phyloP scores from a whole-genome alignment of 2,113 vertebrate species.

The Lanius collurio region DNA sequence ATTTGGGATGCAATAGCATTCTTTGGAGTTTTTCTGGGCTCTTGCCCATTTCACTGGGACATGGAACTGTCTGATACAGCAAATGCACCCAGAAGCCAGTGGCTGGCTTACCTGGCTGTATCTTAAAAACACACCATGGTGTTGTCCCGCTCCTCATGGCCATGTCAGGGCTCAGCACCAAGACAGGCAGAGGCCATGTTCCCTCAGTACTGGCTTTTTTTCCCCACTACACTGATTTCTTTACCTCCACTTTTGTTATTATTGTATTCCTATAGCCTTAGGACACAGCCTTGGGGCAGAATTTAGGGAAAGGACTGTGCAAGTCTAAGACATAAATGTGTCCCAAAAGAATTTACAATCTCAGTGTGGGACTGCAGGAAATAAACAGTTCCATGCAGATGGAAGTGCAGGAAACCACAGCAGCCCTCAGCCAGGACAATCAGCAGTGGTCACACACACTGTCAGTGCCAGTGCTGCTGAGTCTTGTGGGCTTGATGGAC shows the following conservation, averaged over 20 bases:
- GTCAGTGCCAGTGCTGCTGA: neutral
- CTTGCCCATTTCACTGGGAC: neutral
- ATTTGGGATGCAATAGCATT: neutral
- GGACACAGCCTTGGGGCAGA: neutral
- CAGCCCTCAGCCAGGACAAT: fast-evolving
- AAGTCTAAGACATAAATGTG: neutral
- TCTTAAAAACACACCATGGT: neutral
- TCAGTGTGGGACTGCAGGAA: neutral
- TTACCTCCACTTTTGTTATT: neutral
- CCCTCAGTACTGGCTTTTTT: neutral
- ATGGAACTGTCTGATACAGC: neutral
- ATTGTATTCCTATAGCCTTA: neutral
- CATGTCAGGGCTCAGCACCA: fast-evolving
- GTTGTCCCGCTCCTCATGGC: neutral
- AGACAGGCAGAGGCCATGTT: neutral
- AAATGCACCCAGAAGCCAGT: neutral
- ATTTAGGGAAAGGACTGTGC: neutral
- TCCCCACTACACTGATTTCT: neutral
- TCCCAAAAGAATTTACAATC: neutral
- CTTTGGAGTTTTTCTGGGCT: neutral
- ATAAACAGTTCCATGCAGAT: fast-evolving
- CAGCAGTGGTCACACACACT: fast-evolving
- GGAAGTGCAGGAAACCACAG: neutral
- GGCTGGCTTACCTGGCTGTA: neutral
- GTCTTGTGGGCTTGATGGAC: neutral